Evolutionary conservation across 2,113 vertebrate species (phyloP).

Genomic region (Chroicocephalus ridibundus): DNA sequence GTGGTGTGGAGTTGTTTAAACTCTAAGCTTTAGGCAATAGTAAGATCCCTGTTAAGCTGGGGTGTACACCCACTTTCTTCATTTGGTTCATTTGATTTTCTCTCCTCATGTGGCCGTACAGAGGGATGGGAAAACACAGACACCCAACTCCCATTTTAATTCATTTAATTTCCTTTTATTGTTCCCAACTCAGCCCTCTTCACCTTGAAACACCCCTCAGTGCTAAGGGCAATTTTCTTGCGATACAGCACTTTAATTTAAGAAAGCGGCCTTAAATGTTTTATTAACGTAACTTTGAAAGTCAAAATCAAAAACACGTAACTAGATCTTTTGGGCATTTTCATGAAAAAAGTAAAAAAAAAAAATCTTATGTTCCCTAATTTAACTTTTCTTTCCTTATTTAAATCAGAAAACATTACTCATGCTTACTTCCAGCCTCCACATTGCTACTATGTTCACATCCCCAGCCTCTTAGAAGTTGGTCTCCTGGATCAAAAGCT

Average conservation of each 20-base stretch:
- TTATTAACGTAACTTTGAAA: background rate
- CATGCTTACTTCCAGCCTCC: background rate
- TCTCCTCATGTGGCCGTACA: background rate
- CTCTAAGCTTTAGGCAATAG: background rate
- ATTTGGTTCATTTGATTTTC: background rate
- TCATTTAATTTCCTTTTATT: background rate
- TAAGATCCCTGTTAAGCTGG: background rate
- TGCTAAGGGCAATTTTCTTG: background rate
- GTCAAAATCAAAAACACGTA: background rate
- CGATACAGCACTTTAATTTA: background rate
- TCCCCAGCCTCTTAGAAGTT: background rate
- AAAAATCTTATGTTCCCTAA: background rate
- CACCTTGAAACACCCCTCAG: background rate
- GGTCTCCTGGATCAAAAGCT: background rate
- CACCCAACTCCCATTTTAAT: background rate
- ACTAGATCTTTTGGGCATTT: background rate
- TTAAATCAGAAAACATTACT: background rate
- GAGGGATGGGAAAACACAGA: background rate
- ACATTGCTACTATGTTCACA: background rate
- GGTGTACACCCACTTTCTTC: background rate
- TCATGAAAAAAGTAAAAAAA: background rate
- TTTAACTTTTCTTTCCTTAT: background rate
- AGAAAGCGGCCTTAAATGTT: background rate
- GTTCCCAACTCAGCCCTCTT: background rate
- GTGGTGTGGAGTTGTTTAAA: background rate